phyloP scores from a whole-genome alignment of 2,888 invertebrate genomes.

The Theretra japonica region DNA sequence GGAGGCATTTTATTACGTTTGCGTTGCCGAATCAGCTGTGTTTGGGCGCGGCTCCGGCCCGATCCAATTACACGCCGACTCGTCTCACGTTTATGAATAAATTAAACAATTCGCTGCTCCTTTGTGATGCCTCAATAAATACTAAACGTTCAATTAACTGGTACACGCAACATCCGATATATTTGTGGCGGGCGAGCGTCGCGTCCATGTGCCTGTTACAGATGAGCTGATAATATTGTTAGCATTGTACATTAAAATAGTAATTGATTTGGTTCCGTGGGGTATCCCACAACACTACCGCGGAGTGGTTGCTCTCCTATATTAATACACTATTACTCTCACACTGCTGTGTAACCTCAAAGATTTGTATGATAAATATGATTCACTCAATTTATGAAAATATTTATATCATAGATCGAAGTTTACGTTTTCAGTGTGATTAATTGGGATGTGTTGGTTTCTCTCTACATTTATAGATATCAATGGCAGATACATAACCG shows the following conservation, averaged over 20 bases:
- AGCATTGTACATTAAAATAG: constrained; percentile 1
- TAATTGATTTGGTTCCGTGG: background rate
- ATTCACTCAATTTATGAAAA: no score
- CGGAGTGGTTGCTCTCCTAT: no score
- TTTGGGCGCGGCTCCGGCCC: background rate
- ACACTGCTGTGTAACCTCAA: background rate
- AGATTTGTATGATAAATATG: background rate
- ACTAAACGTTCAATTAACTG: constrained; percentile 16
- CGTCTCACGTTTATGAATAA: constrained; percentile 16
- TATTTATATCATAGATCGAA: no score
- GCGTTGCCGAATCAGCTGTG: constrained; percentile 10
- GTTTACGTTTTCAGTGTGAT: no score
- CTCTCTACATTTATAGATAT: no score
- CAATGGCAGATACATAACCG: no score
- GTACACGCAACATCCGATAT: background rate
- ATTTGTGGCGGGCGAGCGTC: background rate
- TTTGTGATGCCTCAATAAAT: constrained; percentile 12
- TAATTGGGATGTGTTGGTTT: no score
- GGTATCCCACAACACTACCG: background rate
- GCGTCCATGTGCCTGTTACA: background rate
- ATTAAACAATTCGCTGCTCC: constrained; percentile 16
- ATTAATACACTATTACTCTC: no score
- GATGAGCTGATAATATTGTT: background rate
- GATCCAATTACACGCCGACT: constrained; percentile 12
- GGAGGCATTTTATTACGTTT: background rate